These are phyloP conservation scores for Platysternon megacephalum DNA, from an alignment of 2,113 vertebrate species.

Conservation along the genomic window DNA sequence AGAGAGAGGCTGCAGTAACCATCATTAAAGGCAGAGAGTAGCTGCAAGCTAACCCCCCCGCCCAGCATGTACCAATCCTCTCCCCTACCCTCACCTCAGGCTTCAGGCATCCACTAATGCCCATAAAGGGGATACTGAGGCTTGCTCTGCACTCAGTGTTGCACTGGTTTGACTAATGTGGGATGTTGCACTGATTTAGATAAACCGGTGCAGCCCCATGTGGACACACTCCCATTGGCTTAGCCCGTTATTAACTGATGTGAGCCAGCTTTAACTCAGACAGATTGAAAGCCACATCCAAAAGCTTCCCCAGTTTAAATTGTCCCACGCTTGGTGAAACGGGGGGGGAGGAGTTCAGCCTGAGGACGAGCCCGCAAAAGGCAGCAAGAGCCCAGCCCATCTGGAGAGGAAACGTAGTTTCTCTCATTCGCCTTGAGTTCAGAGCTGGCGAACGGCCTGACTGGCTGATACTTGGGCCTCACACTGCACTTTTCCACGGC, in stretches of 20 bases:
- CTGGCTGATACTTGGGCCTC: neutral
- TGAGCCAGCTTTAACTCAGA: neutral
- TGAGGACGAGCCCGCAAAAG: neutral
- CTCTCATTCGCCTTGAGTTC: neutral
- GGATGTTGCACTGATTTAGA: neutral
- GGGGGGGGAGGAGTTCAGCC: neutral
- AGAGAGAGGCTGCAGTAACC: neutral
- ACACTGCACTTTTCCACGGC: neutral
- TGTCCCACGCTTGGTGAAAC: neutral
- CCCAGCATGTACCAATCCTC: neutral
- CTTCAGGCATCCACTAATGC: neutral
- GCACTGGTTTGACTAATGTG: neutral
- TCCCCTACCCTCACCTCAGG: neutral
- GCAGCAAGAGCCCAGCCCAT: neutral
- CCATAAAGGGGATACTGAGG: neutral
- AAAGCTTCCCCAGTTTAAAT: neutral
- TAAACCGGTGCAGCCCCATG: neutral
- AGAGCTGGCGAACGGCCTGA: neutral
- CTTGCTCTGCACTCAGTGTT: neutral
- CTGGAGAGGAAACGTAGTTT: neutral
- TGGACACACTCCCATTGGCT: neutral
- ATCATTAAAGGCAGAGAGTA: neutral
- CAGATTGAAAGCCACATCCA: neutral
- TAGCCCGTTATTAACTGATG: neutral
- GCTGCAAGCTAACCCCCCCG: neutral